A percentile compares a stretch with the other conserved stretches of the same genome.
These are phyloP conservation scores for Bemisia tabaci DNA, from an alignment of 1,140 invertebrate species.

Conservation along the genomic window DNA sequence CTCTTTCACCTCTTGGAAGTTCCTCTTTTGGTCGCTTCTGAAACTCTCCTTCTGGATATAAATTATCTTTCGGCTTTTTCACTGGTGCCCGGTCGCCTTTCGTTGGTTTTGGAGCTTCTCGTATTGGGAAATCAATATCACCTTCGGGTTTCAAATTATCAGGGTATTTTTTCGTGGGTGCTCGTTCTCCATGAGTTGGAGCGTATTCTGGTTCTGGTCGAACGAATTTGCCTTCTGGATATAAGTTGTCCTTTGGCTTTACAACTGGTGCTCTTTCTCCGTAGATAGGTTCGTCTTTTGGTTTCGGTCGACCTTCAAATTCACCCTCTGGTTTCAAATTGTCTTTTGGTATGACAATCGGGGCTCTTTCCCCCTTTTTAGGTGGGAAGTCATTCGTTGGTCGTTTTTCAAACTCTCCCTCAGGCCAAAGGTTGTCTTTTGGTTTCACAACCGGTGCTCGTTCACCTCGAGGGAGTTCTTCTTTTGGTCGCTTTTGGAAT, in stretches of 20 bases:
- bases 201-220: slow-evolving; percentile 25
- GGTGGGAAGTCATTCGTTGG: slow-evolving; percentile 19
- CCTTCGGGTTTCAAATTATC: slow-evolving; percentile 34
- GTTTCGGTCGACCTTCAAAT: slow-evolving; percentile 25
- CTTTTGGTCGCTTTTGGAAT: background rate
- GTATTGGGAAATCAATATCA: slow-evolving; percentile 23
- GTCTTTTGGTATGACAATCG: slow-evolving; percentile 29
- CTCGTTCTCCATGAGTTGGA: slow-evolving; percentile 28
- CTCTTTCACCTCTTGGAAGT: slow-evolving; percentile 25
- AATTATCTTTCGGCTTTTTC: slow-evolving; percentile 30
- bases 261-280: slow-evolving; percentile 42
- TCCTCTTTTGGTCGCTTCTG: slow-evolving; percentile 26
- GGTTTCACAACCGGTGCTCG: slow-evolving; percentile 29
- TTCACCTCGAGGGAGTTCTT: slow-evolving; percentile 27
- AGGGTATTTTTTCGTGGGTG: slow-evolving; percentile 32
- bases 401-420: slow-evolving; percentile 32
- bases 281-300: slow-evolving; percentile 25
- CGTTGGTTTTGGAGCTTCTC: slow-evolving; percentile 22
- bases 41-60: slow-evolving; percentile 33
- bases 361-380: slow-evolving; percentile 28
- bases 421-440: slow-evolving; percentile 31
- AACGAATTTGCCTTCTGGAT: slow-evolving; percentile 35
- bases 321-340: slow-evolving; percentile 34
- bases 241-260: slow-evolving; percentile 39
- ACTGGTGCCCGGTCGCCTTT: slow-evolving; percentile 26